These are phyloP conservation scores for Rhodeus uyekii DNA, from an alignment of 2,797 vertebrate genomes.

Conservation along the genomic window DNA sequence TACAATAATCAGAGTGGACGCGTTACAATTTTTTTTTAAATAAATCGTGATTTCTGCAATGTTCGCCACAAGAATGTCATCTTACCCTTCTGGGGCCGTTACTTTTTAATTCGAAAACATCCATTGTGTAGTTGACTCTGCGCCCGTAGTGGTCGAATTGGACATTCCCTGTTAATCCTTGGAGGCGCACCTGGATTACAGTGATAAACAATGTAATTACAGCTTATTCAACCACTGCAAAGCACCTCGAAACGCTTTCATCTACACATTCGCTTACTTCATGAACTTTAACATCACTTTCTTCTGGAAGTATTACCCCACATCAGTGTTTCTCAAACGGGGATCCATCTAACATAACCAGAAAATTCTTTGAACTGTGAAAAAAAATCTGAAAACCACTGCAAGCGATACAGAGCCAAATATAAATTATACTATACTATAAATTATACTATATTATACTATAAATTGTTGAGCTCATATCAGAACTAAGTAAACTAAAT, in stretches of 20 bases:
- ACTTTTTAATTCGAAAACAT: conserved; percentile 96
- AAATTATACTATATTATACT: background rate
- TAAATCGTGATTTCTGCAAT: background rate
- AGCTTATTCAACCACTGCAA: conserved; percentile 42
- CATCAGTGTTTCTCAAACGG: conserved; percentile 1
- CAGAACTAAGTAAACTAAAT: background rate
- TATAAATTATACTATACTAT: background rate
- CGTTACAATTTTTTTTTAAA: too few species aligned
- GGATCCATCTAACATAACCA: conserved; percentile 5
- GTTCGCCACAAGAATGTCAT: background rate
- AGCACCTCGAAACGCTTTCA: conserved; percentile 2
- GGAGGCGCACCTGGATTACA: conserved; percentile 89
- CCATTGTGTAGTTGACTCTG: conserved; percentile 97
- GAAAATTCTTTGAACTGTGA: background rate
- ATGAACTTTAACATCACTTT: conserved; percentile 39
- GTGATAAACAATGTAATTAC: conserved; percentile 60
- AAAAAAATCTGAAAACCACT: background rate
- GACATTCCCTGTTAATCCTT: conserved; percentile 95
- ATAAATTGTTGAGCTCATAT: background rate
- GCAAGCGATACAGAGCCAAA: background rate
- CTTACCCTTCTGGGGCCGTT: conserved; percentile 93
- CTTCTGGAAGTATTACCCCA: conserved; percentile 17
- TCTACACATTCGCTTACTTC: conserved; percentile 32
- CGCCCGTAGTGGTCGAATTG: conserved; percentile 98
- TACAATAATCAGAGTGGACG: background rate